These are phyloP conservation scores for Elegia similella DNA, from an alignment of 2,888 invertebrate genomes.

Conservation along the genomic window DNA sequence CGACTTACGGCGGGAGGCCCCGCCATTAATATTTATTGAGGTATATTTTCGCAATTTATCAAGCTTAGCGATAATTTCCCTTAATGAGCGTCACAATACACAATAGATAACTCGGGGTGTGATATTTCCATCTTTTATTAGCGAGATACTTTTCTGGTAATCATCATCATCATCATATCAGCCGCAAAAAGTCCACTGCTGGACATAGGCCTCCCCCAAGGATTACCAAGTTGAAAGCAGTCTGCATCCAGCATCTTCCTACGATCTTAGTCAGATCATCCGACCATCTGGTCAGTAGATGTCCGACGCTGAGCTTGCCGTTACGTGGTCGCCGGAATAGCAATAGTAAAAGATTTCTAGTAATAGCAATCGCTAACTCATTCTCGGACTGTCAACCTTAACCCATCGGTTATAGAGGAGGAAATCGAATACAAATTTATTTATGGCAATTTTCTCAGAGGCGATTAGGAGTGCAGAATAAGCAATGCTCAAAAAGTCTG, in stretches of 20 bases:
- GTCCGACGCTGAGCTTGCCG: no score
- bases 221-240: no score
- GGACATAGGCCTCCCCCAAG: no score
- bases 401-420: background rate
- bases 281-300: no score
- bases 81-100: constrained; percentile 38
- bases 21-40: constrained; percentile 35
- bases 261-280: no score
- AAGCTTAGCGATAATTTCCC: constrained; percentile 38
- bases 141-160: background rate
- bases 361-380: background rate
- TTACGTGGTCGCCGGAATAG: no score
- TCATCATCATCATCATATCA: no score
- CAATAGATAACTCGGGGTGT: constrained; percentile 29
- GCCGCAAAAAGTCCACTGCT: no score
- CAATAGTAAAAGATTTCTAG: no score
- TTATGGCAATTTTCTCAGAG: background rate
- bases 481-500: no score
- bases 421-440: background rate
- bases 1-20: constrained; percentile 27
- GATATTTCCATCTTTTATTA: constrained; percentile 28
- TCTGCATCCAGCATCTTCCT: no score
- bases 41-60: constrained; percentile 40
- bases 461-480: no score
- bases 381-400: background rate